Evolutionary conservation across 1,140 invertebrate genomes (phyloP), one percentile per base, ranked within the genome.

Genomic region (Diabrotica virgifera): DNA sequence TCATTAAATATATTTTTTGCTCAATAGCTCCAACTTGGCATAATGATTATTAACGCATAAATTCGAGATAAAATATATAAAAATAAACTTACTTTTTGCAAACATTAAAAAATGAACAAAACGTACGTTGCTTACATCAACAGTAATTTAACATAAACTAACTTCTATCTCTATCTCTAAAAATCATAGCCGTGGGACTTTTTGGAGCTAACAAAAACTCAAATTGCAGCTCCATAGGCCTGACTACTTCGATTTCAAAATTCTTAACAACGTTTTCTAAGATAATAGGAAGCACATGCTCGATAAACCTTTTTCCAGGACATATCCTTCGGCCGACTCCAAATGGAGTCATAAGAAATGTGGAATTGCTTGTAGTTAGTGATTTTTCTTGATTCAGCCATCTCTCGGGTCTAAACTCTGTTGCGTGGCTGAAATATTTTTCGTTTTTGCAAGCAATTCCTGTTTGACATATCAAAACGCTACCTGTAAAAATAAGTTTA

Each of bases 401-500:
- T 36, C 90, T 84, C 80, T 94, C 93, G 6, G 95, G 95, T 9
- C 84, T 75, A 75, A 89, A 97, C 63, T 89, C 80, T 40, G 84
- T 78, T 5, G 94, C 89, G 54, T 90, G 81, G 64, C 84, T 85
- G 79, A 92, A 97, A 78, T 95, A 92, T 52, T 84, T 79, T n/a
- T 92, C 86, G 24, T 88, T 84, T 59, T 87, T 80, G 71, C 92
- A 93, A 0, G 93, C 90, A 11, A 94, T 85, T 80, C 89, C 91
- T 2, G 91, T 94, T 70, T 96, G 92, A 46, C 92, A 88, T 36
- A 96, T 81, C 4, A 97, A 86, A 5, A 94, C 89, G 1, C 90
- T 94, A 89, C 92, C 24, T 24, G 24, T 24, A 24, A 24, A 24
- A 24, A 24, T 24, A 24, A 24, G 1, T 24, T 24, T 24, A 24